These are phyloP conservation scores for Thamnaconus septentrionalis DNA, from an alignment of 2,113 vertebrate species.

Conservation along the genomic window DNA sequence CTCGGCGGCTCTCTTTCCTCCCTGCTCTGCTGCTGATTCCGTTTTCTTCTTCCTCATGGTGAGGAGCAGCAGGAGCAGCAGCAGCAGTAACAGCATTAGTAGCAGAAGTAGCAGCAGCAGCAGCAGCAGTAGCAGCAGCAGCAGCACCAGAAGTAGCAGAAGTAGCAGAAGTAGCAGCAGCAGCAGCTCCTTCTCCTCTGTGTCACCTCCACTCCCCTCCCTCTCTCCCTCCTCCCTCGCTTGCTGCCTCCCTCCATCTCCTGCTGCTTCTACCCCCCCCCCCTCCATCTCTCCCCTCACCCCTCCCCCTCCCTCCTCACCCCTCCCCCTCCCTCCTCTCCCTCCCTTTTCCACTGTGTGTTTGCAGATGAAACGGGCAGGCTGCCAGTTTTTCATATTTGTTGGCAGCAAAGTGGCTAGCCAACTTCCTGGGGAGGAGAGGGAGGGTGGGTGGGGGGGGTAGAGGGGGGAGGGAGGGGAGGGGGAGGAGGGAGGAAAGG, in stretches of 20 bases:
- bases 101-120: too few relatives aligned
- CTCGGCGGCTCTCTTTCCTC: slow-evolving; percentile 45
- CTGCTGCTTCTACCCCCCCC: slow-evolving; percentile 16
- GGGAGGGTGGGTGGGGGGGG: slow-evolving; percentile 1
- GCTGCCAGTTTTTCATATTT: slow-evolving; percentile 89
- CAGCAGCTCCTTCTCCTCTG: slow-evolving; percentile 59
- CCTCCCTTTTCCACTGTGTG: slow-evolving; percentile 55
- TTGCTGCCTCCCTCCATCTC: slow-evolving; percentile 38
- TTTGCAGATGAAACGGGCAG: slow-evolving; percentile 89
- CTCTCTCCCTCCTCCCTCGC: slow-evolving; percentile 20
- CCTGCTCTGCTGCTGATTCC: slow-evolving; percentile 49
- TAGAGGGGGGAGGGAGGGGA: too few relatives aligned
- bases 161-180: slow-evolving; percentile 17
- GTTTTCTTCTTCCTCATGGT: slow-evolving; percentile 53
- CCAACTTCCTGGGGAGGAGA: slow-evolving; percentile 83
- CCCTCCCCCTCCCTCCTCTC: slow-evolving; percentile 31
- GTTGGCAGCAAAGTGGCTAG: slow-evolving; percentile 84
- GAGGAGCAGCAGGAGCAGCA: slow-evolving; percentile 10
- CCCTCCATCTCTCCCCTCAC: slow-evolving; percentile 53
- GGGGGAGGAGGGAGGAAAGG: slow-evolving; percentile 21
- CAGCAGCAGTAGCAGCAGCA: too few relatives aligned
- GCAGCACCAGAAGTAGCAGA: too few relatives aligned
- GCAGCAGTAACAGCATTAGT: too few relatives aligned
- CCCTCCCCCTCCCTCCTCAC: slow-evolving; percentile 39
- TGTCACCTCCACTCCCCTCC: slow-evolving; percentile 55